A percentile compares a stretch with the other conserved stretches of the same genome.
These are phyloP conservation scores for Nycticebus coucang DNA, from an alignment of 2,113 vertebrate species.

Conservation along the genomic window DNA sequence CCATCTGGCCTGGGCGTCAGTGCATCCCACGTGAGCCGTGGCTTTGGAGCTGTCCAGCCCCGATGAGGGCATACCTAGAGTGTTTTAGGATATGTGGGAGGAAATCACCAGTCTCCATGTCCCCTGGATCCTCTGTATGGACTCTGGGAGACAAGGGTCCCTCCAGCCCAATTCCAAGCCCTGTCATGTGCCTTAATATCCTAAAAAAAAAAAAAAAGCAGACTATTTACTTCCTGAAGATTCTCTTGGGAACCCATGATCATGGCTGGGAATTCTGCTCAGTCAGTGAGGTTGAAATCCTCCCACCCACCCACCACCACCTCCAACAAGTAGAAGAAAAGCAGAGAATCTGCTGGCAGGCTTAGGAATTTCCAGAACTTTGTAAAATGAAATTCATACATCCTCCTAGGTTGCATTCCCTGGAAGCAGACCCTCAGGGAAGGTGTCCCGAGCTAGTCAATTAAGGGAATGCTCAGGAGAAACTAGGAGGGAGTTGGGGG, in stretches of 20 bases:
- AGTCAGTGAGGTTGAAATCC: neutral
- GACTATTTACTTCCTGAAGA: constrained; percentile 11
- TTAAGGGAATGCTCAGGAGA: neutral
- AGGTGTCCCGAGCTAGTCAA: neutral
- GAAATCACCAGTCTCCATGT: neutral
- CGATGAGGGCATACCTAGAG: neutral
- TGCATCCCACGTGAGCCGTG: neutral
- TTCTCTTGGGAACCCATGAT: neutral
- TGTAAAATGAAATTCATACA: neutral
- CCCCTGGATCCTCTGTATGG: neutral
- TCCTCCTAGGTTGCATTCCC: neutral
- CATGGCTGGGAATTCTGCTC: neutral
- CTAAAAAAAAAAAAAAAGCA: neutral
- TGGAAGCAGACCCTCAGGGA: neutral
- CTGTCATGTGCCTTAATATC: constrained; percentile 42
- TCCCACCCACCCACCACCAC: no score
- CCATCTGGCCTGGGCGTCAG: neutral
- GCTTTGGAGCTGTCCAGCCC: neutral
- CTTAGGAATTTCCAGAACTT: neutral
- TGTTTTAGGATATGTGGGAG: neutral
- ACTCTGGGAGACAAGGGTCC: neutral
- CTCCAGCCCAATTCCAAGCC: neutral
- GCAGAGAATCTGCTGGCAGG: neutral
- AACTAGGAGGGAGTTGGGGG: neutral
- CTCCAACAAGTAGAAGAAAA: neutral